Conservation (phyloP, 2,113 vertebrate species). For the Phalacrocorax carbo region DNA sequence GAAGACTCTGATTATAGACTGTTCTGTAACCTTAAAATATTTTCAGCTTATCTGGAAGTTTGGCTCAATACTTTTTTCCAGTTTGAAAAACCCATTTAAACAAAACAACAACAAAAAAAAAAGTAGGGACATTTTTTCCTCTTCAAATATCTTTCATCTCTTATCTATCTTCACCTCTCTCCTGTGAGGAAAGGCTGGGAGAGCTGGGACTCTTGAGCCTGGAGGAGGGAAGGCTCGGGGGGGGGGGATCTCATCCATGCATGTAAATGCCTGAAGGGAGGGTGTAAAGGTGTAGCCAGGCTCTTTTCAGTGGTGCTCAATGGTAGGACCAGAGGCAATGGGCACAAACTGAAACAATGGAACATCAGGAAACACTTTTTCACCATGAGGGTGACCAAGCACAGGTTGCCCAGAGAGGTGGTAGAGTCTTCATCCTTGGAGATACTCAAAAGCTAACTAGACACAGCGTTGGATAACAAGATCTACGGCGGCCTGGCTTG, state of each 20-base stretch:
- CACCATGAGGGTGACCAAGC: fast-evolving
- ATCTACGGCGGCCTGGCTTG: background rate
- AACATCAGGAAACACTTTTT: background rate
- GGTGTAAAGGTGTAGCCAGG: background rate
- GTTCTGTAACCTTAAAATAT: background rate
- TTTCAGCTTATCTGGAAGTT: background rate
- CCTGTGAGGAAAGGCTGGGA: background rate
- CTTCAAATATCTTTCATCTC: background rate
- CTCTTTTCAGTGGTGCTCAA: background rate
- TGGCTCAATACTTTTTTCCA: background rate
- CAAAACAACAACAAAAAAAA: background rate
- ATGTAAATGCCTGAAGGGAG: background rate
- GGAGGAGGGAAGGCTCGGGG: background rate
- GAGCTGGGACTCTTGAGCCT: background rate
- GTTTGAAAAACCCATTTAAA: background rate
- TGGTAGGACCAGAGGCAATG: background rate
- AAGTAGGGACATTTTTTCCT: background rate
- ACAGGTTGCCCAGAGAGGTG: background rate
- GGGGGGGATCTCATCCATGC: background rate
- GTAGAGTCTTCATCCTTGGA: background rate
- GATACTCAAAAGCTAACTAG: background rate
- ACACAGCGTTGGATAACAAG: background rate
- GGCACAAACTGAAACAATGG: background rate
- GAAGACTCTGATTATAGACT: background rate
- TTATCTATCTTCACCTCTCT: background rate